Conservation (phyloP, 2,888 invertebrate genomes). For the Adelognathus sp. region DNA sequence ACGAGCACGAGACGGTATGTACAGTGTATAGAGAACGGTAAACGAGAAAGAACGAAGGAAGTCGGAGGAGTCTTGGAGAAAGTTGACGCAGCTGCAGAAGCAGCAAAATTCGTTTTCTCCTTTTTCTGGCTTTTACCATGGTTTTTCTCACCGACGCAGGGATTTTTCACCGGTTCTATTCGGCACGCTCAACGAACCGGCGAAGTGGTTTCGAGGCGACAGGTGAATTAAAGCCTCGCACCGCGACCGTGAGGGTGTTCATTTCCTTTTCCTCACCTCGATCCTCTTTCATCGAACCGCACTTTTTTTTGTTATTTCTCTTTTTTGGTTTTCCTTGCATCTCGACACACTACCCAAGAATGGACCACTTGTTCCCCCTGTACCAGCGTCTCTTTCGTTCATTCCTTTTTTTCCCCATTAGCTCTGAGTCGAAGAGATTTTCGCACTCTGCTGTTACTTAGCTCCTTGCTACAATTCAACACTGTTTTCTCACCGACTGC, state of each 20-base stretch:
- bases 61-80: not conserved
- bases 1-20: not conserved
- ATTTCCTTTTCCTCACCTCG: constrained; percentile 41
- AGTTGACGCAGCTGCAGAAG: constrained; percentile 1
- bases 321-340: constrained; percentile 4
- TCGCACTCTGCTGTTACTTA: constrained; percentile 13
- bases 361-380: constrained; percentile 7
- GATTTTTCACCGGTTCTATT: constrained; percentile 45
- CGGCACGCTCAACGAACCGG: constrained; percentile 41
- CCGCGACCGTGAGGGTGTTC: constrained; percentile 8
- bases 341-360: constrained; percentile 14
- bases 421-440: constrained; percentile 21
- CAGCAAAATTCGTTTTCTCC: constrained; percentile 13
- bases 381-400: not conserved
- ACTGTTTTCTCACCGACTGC: not conserved
- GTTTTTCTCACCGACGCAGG: not conserved
- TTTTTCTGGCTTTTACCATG: constrained; percentile 1
- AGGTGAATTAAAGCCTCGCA: constrained; percentile 57
- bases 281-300: constrained; percentile 35
- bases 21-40: not conserved
- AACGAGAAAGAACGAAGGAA: constrained; percentile 1
- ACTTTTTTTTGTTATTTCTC: not conserved
- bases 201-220: constrained; percentile 57
- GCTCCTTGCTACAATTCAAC: not conserved
- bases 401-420: not conserved